Evolutionary conservation across 35 echinoderm and acorn worm species (phyloP).

Genomic region (Heliocidaris erythrogramma): DNA sequence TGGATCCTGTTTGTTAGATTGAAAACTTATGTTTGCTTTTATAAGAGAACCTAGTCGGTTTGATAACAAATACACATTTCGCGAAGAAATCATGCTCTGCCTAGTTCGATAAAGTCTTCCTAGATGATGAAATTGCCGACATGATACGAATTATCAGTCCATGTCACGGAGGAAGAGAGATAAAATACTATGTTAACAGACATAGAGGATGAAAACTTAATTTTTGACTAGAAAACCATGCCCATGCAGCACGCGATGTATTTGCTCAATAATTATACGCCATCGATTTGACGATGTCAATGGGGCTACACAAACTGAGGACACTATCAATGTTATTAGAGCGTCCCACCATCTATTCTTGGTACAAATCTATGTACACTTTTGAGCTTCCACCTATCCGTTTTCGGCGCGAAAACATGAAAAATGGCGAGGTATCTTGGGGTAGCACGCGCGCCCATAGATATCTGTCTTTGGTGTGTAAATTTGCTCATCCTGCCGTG

Average conservation of each 20-base stretch:
- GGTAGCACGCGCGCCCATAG: not conserved
- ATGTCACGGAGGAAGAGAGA: not conserved
- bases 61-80: not conserved
- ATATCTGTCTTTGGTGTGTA: not conserved
- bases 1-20: not conserved
- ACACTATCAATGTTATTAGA: not conserved
- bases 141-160: not conserved
- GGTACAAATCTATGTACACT: not conserved
- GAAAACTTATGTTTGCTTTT: not conserved
- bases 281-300: not conserved
- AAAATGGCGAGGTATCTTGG: not conserved
- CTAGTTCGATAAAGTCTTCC: not conserved
- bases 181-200: not conserved
- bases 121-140: not conserved
- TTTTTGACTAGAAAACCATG: not conserved
- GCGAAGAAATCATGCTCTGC: not conserved
- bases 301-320: not conserved
- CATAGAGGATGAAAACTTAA: not conserved
- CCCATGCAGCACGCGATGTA: not conserved
- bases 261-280: not conserved
- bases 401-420: not conserved
- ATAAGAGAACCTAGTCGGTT: not conserved
- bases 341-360: not conserved
- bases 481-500: constrained; percentile 1
- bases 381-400: not conserved